phyloP scores from a whole-genome alignment of 2,888 invertebrate species.

The Cerastoderma edule region DNA sequence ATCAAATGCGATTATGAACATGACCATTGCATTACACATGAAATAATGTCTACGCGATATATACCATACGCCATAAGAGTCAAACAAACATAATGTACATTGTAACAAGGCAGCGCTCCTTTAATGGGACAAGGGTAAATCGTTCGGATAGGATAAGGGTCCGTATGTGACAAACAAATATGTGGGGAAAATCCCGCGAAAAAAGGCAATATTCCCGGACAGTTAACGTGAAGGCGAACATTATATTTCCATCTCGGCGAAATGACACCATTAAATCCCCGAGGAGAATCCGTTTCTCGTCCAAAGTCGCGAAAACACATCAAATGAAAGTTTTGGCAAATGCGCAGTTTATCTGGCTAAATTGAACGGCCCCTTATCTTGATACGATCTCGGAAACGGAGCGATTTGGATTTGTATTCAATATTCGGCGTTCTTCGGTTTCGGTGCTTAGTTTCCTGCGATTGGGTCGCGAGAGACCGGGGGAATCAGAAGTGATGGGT shows the following conservation, averaged over 20 bases:
- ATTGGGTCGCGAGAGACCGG: slow-evolving; percentile 12
- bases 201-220: slow-evolving; percentile 24
- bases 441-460: slow-evolving; percentile 26
- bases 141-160: not conserved
- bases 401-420: slow-evolving; percentile 63
- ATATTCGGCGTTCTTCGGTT: slow-evolving; percentile 50
- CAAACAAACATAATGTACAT: too few relatives aligned
- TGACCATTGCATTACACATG: too few relatives aligned
- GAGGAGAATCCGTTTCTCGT: slow-evolving; percentile 66
- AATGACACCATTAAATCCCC: slow-evolving; percentile 58
- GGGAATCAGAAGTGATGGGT: slow-evolving; percentile 65
- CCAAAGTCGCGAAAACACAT: slow-evolving; percentile 66
- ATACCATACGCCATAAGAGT: too few relatives aligned
- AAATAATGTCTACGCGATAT: too few relatives aligned
- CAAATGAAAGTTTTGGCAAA: slow-evolving; percentile 71
- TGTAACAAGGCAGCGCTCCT: too few relatives aligned
- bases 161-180: slow-evolving; percentile 18
- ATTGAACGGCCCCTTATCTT: slow-evolving; percentile 74
- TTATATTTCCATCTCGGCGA: slow-evolving; percentile 51
- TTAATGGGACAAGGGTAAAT: too few relatives aligned
- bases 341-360: slow-evolving; percentile 72
- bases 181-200: slow-evolving; percentile 13
- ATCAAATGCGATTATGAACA: too few relatives aligned
- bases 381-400: slow-evolving; percentile 64
- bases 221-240: slow-evolving; percentile 36